Conservation (phyloP, 2,797 vertebrate genomes). For the Australoheros facetus region DNA sequence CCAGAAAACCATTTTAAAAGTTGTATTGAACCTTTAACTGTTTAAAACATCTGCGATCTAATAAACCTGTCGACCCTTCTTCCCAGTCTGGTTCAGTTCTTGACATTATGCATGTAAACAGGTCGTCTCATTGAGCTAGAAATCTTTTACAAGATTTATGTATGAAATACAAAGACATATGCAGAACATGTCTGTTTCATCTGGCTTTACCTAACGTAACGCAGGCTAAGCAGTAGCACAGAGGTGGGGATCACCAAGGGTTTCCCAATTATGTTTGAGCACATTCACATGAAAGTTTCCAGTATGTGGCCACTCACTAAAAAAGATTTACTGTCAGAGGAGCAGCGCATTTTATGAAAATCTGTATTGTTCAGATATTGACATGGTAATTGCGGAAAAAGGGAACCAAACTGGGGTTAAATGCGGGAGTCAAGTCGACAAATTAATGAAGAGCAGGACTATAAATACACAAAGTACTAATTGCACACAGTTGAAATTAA, state of each 20-base stretch:
- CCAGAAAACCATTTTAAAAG: background rate
- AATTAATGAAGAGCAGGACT: too few species aligned
- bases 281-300: background rate
- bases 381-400: background rate
- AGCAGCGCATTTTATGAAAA: background rate
- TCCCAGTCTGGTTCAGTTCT: too few species aligned
- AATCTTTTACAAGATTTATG: too few species aligned
- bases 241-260: background rate
- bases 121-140: too few species aligned
- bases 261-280: background rate
- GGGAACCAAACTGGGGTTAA: background rate
- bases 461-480: too few species aligned
- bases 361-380: background rate
- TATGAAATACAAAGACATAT: too few species aligned
- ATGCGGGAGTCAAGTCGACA: background rate
- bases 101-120: too few species aligned
- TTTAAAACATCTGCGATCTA: too few species aligned
- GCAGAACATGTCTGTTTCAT: too few species aligned
- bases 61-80: too few species aligned
- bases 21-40: background rate
- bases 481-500: background rate
- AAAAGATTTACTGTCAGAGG: background rate
- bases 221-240: background rate
- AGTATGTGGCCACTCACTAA: background rate
- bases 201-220: background rate